phyloP scores from a whole-genome alignment of 1,140 invertebrate species.

The Hydropsyche tenuis region DNA sequence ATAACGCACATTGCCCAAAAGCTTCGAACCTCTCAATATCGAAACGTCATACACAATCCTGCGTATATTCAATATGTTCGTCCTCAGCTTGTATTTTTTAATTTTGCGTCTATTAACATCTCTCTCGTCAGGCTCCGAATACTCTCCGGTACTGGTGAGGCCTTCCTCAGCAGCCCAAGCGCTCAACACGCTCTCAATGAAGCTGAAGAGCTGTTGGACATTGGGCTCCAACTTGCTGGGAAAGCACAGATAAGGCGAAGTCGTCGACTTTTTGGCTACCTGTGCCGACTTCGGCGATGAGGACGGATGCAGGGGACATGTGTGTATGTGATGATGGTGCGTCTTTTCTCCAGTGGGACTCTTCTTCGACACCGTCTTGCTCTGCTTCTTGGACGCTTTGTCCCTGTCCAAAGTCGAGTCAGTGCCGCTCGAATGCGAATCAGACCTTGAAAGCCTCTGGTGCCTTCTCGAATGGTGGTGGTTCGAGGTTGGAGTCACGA shows the following conservation, averaged over 20 bases:
- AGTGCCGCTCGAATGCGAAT: conserved; percentile 59
- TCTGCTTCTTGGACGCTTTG: conserved; percentile 51
- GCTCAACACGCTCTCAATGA: conserved; percentile 73
- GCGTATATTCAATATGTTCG: conserved; percentile 68
- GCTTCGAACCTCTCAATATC: conserved; percentile 67
- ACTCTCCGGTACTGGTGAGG: conserved; percentile 70
- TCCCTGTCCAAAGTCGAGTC: conserved; percentile 55
- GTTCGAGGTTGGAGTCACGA: conserved; percentile 52
- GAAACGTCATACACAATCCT: conserved; percentile 71
- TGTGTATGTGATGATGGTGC: conserved; percentile 56
- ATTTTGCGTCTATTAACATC: conserved; percentile 68
- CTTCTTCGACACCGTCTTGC: conserved; percentile 51
- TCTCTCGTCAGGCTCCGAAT: conserved; percentile 68
- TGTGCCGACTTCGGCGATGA: conserved; percentile 55
- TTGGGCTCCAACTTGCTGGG: conserved; percentile 69
- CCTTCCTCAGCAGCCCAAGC: conserved; percentile 74
- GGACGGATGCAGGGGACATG: conserved; percentile 59
- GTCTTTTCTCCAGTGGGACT: conserved; percentile 51
- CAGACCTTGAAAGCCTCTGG: conserved; percentile 55
- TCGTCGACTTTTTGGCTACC: conserved; percentile 23
- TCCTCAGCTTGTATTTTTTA: conserved; percentile 69
- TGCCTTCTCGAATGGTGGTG: conserved; percentile 55
- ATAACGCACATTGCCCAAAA: conserved; percentile 70
- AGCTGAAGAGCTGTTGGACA: conserved; percentile 78
- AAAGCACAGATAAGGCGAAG: conserved; percentile 59